Evolutionary conservation across 2,113 vertebrate genomes (phyloP).

Genomic region (Carlito syrichta): DNA sequence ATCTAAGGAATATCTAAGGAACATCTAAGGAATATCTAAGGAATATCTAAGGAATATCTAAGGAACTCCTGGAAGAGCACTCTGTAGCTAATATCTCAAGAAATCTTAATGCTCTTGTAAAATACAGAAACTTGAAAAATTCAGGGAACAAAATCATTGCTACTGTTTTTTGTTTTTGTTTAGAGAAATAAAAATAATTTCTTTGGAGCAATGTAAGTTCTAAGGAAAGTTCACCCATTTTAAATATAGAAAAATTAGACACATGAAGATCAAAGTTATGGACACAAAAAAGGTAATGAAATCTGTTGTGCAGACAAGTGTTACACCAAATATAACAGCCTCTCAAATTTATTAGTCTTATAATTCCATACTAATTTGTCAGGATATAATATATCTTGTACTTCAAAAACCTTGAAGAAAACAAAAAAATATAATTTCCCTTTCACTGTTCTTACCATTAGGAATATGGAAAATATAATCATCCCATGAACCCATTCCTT

Average conservation of each 20-base stretch:
- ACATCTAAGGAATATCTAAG: background rate
- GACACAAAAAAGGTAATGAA: background rate
- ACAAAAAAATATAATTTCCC: background rate
- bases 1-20: background rate
- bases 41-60: background rate
- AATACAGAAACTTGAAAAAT: background rate
- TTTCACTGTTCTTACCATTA: background rate
- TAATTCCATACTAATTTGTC: background rate
- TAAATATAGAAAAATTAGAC: background rate
- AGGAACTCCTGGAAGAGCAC: background rate
- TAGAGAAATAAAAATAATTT: background rate
- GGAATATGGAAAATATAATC: background rate
- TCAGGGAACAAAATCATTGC: background rate
- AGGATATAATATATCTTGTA: background rate
- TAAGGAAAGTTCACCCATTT: conserved; percentile 30
- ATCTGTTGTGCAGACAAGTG: background rate
- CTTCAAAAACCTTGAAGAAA: background rate
- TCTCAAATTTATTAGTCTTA: conserved; percentile 1
- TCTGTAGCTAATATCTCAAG: background rate
- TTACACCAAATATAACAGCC: background rate
- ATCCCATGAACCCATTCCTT: background rate
- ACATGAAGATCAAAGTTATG: background rate
- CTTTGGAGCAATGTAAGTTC: background rate
- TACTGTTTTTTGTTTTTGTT: background rate
- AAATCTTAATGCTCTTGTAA: background rate